phyloP scores from a whole-genome alignment of 2,888 invertebrate genomes.

The Tenodera sinensis region DNA sequence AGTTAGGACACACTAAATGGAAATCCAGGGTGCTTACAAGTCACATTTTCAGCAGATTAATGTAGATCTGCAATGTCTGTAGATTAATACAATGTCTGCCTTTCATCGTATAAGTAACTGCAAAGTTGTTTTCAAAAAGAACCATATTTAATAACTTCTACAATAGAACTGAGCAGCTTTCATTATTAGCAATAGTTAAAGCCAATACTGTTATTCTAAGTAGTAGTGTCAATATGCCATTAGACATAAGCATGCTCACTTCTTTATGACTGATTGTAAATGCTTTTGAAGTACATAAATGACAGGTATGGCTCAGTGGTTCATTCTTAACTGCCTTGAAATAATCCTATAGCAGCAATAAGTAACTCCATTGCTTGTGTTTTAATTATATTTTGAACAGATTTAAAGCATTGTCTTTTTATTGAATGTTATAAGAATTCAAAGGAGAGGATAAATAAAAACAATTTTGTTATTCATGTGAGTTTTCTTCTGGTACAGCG shows the following conservation, averaged over 20 bases:
- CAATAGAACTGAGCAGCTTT: not conserved
- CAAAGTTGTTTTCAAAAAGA: too few relatives aligned
- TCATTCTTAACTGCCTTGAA: not conserved
- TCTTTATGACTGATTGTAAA: not conserved
- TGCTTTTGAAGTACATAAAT: not conserved
- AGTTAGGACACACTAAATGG: too few relatives aligned
- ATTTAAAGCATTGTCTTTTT: not conserved
- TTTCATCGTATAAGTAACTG: too few relatives aligned
- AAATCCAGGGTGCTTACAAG: too few relatives aligned
- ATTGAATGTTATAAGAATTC: not conserved
- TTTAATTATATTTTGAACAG: not conserved
- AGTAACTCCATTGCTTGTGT: not conserved
- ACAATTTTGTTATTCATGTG: not conserved
- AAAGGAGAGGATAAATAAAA: not conserved
- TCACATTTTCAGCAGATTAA: too few relatives aligned
- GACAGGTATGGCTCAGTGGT: not conserved
- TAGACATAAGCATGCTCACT: not conserved
- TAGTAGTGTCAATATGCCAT: not conserved
- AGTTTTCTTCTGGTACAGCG: not conserved
- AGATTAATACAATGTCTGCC: too few relatives aligned
- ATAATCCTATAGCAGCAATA: not conserved
- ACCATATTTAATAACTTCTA: too few relatives aligned
- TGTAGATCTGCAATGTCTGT: too few relatives aligned
- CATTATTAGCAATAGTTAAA: not conserved
- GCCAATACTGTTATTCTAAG: not conserved